A percentile compares a stretch with the other conserved stretches of the same genome.
Conservation (phyloP, 2,113 vertebrate species). For the Urocynchramus pylzowi region DNA sequence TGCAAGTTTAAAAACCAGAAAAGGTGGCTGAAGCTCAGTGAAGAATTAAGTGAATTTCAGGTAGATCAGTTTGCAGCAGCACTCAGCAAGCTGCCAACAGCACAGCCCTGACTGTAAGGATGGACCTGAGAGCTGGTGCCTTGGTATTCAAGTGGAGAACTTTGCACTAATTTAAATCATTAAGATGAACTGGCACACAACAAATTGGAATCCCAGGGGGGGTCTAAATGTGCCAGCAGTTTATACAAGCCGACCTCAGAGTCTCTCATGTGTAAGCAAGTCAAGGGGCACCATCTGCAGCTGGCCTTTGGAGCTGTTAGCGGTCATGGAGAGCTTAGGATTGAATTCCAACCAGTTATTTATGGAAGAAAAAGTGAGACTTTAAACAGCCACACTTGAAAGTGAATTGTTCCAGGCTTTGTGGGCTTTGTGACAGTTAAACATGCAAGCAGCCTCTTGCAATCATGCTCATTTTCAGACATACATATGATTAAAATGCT, state of each 20-base stretch:
- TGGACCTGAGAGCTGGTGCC: neutral
- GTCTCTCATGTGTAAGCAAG: neutral
- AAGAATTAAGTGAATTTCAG: neutral
- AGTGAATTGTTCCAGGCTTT: neutral
- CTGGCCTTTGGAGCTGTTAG: neutral
- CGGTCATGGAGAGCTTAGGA: neutral
- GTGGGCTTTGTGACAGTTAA: neutral
- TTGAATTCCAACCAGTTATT: neutral
- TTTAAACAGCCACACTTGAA: neutral
- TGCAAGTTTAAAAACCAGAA: neutral
- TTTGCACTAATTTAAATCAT: neutral
- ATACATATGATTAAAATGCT: neutral
- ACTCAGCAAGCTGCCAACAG: neutral
- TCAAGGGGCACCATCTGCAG: slow-evolving; percentile 29
- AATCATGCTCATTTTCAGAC: neutral
- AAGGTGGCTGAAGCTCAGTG: neutral
- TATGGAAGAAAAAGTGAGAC: neutral
- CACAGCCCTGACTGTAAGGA: neutral
- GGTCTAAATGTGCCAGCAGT: neutral
- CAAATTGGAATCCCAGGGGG: neutral
- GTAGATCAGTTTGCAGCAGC: neutral
- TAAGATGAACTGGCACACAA: neutral
- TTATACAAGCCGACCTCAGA: neutral
- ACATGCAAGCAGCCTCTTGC: neutral
- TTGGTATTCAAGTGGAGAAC: neutral